Conservation (phyloP, 2,797 vertebrate species). For the Cuculus canorus region DNA sequence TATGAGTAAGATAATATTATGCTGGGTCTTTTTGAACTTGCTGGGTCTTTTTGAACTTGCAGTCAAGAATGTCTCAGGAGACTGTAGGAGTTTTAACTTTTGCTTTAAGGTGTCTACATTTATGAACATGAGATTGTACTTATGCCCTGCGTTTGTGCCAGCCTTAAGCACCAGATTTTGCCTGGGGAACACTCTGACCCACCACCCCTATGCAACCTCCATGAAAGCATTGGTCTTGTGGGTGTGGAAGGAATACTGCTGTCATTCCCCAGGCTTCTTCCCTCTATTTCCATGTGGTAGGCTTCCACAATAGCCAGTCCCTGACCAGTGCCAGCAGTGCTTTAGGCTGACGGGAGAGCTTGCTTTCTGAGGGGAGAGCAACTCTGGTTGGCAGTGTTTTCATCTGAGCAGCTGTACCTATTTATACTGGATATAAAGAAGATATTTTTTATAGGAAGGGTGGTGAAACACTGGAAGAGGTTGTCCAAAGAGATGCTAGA, state of each 20-base stretch:
- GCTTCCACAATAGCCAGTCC: rapidly evolving
- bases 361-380: background rate
- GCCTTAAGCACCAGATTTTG: background rate
- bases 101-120: background rate
- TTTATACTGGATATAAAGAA: background rate
- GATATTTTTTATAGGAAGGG: background rate
- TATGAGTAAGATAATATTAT: background rate
- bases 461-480: background rate
- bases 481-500: background rate
- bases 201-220: background rate
- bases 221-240: background rate
- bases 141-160: background rate
- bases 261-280: rapidly evolving
- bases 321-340: background rate
- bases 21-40: background rate
- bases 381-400: background rate
- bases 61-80: background rate
- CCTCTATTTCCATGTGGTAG: background rate
- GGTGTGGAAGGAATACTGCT: background rate
- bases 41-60: background rate
- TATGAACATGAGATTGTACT: background rate
- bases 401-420: background rate
- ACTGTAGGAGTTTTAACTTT: background rate
- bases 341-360: background rate
- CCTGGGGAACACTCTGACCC: background rate